phyloP scores from a whole-genome alignment of 2,797 vertebrate genomes.

The Eulemur albifrons region DNA sequence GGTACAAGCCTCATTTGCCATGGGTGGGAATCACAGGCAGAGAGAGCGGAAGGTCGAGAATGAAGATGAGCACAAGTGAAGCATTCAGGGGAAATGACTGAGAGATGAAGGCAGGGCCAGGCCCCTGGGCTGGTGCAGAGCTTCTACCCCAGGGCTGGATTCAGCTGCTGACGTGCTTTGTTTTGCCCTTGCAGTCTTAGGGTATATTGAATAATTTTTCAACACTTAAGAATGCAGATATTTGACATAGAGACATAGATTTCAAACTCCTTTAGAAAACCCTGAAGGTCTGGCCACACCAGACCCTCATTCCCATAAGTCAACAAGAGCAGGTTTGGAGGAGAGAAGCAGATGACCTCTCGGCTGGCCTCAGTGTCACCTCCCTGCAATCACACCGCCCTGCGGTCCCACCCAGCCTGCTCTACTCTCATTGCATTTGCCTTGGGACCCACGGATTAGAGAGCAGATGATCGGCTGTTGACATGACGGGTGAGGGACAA shows the following conservation, averaged over 20 bases:
- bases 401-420: background rate
- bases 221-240: background rate
- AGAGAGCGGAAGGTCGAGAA: fast-evolving
- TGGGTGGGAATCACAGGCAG: background rate
- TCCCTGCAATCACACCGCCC: background rate
- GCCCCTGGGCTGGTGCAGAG: background rate
- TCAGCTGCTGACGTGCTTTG: fast-evolving
- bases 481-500: background rate
- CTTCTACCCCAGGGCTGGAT: no score
- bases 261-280: background rate
- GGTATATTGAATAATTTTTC: background rate
- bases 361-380: background rate
- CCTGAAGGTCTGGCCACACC: background rate
- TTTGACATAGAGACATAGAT: background rate
- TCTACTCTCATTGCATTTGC: background rate
- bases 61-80: background rate
- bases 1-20: fast-evolving
- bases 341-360: background rate
- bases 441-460: background rate
- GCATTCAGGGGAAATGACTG: fast-evolving
- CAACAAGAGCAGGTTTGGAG: background rate
- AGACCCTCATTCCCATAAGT: background rate
- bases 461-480: background rate
- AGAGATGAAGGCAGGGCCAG: background rate
- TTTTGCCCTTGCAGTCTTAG: background rate